phyloP scores from a whole-genome alignment of 2,113 vertebrate species.

The Vidua chalybeata region DNA sequence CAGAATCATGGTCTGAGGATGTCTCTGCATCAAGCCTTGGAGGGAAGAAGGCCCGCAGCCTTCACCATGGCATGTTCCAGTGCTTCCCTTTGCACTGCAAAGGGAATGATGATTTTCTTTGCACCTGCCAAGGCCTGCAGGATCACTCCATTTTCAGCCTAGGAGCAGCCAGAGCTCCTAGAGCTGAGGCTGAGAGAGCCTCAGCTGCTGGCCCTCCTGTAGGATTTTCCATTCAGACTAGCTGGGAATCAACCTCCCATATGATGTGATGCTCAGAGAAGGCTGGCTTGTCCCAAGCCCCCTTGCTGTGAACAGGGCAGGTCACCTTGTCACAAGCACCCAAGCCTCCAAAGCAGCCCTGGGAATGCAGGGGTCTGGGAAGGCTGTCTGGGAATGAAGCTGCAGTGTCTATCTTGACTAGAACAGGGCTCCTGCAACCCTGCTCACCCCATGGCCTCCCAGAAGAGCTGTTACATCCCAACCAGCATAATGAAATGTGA shows the following conservation, averaged over 20 bases:
- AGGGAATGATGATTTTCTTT: not conserved
- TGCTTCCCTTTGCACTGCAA: not conserved
- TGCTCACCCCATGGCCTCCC: accelerated
- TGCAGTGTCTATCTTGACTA: not conserved
- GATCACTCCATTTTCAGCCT: not conserved
- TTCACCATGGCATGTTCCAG: not conserved
- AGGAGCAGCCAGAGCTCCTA: not conserved
- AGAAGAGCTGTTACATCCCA: not conserved
- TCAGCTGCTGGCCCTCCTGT: not conserved
- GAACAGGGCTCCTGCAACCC: not conserved
- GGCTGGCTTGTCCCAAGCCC: not conserved
- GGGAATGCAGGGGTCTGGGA: not conserved
- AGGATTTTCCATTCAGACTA: no score
- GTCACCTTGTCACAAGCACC: not conserved
- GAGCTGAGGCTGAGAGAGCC: not conserved
- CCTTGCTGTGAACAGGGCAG: not conserved
- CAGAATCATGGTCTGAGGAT: not conserved
- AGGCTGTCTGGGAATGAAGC: not conserved
- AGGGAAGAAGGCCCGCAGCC: not conserved
- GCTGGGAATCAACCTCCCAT: not conserved
- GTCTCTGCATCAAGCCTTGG: not conserved
- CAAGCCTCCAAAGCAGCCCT: not conserved
- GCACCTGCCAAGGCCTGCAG: not conserved
- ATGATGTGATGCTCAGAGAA: not conserved
- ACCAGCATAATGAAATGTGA: accelerated